Percentiles rank a stretch among this genome's conserved stretches.
phyloP scores from a whole-genome alignment of 2,113 vertebrate genomes.

The Nycticebus coucang region DNA sequence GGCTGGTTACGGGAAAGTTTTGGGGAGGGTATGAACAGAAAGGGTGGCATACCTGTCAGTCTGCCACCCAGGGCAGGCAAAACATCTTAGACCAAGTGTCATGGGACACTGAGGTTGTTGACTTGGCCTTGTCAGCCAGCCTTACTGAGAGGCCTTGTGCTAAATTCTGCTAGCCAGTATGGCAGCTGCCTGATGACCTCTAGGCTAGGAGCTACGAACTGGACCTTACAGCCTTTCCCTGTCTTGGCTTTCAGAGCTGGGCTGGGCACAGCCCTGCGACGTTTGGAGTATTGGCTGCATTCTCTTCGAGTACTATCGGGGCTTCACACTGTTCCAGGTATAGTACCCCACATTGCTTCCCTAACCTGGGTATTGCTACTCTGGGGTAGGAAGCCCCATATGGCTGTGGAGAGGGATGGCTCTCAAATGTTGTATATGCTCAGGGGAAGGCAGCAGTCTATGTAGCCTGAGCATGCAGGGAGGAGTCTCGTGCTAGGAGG shows the following conservation, averaged over 20 bases:
- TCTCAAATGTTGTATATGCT: neutral
- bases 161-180: neutral
- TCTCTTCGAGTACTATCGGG: constrained; percentile 88
- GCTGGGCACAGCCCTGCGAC: constrained; percentile 89
- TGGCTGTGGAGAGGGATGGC: neutral
- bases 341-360: accelerated
- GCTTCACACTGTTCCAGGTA: constrained; percentile 90
- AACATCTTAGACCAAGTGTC: neutral
- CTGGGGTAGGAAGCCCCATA: neutral
- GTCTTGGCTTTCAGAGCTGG: constrained; percentile 85
- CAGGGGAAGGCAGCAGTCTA: neutral
- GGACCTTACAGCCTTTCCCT: neutral
- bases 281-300: constrained; percentile 90
- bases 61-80: neutral
- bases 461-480: neutral
- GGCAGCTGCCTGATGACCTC: neutral
- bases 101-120: neutral
- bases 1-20: accelerated
- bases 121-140: neutral
- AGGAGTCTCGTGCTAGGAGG: neutral
- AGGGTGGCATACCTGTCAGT: no score
- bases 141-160: neutral
- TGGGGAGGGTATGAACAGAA: neutral
- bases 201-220: neutral
- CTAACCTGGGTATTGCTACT: neutral